phyloP scores from a whole-genome alignment of 1,140 invertebrate genomes.

The Diabrotica undecimpunctata region DNA sequence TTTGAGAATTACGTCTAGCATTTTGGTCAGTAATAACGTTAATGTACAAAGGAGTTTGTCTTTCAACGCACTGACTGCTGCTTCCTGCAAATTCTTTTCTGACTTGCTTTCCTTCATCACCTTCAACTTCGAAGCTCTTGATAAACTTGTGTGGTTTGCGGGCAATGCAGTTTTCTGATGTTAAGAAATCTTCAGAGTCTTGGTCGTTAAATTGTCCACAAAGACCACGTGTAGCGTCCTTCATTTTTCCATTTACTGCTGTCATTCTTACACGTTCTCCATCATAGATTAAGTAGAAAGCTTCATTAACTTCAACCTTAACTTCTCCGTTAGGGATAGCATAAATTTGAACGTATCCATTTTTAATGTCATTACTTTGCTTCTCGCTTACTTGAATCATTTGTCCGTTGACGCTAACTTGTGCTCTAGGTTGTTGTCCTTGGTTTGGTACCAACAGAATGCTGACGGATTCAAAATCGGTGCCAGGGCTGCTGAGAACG shows the following conservation, averaged over 20 bases:
- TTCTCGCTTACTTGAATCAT: slow-evolving; percentile 34
- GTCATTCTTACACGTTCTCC: slow-evolving; percentile 52
- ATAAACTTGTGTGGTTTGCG: slow-evolving; percentile 52
- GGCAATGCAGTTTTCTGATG: slow-evolving; percentile 55
- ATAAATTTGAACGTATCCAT: slow-evolving; percentile 51
- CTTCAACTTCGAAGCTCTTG: slow-evolving; percentile 53
- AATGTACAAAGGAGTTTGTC: slow-evolving; percentile 40
- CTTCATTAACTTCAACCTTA: slow-evolving; percentile 49
- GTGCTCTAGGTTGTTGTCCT: slow-evolving; percentile 8
- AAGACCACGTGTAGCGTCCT: slow-evolving; percentile 56
- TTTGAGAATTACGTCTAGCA: slow-evolving; percentile 25
- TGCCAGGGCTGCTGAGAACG: slow-evolving; percentile 22
- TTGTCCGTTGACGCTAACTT: slow-evolving; percentile 45
- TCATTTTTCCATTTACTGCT: slow-evolving; percentile 46
- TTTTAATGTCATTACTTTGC: slow-evolving; percentile 32
- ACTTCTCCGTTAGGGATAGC: slow-evolving; percentile 50
- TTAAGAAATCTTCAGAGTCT: slow-evolving; percentile 55
- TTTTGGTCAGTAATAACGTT: slow-evolving; percentile 50
- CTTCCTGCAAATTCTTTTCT: slow-evolving; percentile 39
- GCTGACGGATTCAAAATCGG: slow-evolving; percentile 35
- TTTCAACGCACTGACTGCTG: slow-evolving; percentile 47
- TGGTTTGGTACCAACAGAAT: slow-evolving; percentile 34
- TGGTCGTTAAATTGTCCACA: slow-evolving; percentile 62
- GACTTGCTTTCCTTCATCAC: slow-evolving; percentile 10
- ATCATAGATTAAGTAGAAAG: slow-evolving; percentile 54